These are phyloP conservation scores for Tupaia chinensis DNA, from an alignment of 2,113 vertebrate genomes.

Conservation along the genomic window DNA sequence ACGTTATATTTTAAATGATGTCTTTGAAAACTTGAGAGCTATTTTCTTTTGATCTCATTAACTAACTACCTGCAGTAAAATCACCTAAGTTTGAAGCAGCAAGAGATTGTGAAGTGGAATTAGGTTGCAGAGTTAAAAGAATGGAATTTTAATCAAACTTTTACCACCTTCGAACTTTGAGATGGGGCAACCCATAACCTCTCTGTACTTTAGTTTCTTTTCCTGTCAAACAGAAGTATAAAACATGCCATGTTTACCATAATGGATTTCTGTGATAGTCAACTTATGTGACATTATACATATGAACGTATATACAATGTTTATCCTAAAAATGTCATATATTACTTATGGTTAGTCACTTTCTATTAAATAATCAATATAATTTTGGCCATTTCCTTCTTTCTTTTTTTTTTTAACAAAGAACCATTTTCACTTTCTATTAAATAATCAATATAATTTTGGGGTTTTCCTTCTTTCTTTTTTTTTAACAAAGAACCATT, in stretches of 20 bases:
- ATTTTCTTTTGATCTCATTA: neutral
- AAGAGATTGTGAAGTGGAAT: neutral
- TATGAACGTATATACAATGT: neutral
- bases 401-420: too few relatives aligned
- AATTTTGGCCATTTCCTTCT: neutral
- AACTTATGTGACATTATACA: neutral
- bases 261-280: neutral
- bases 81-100: neutral
- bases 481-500: too few relatives aligned
- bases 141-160: neutral
- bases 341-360: neutral
- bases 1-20: neutral
- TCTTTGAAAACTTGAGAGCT: neutral
- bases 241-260: neutral
- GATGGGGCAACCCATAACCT: neutral
- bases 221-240: neutral
- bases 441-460: too few relatives aligned
- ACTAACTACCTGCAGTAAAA: neutral
- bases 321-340: slow-evolving; percentile 26
- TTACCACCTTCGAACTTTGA: neutral
- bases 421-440: too few relatives aligned
- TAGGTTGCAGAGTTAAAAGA: neutral
- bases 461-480: too few relatives aligned
- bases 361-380: neutral
- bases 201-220: neutral